Evolutionary conservation across 2,113 vertebrate genomes (phyloP).

Genomic region (Penelope pileata): DNA sequence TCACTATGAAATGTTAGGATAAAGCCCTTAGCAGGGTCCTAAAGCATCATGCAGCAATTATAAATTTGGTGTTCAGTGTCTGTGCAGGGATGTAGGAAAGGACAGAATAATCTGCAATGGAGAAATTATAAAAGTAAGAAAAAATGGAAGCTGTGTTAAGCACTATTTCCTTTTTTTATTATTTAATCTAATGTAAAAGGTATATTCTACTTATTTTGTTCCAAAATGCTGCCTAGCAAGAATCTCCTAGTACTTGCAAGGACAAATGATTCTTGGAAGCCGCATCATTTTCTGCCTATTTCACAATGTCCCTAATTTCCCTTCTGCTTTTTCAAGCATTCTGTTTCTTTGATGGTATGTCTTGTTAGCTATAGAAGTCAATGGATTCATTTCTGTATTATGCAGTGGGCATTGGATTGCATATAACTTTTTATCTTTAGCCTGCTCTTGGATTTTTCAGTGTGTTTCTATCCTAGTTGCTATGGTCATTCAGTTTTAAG

Average conservation of each 20-base stretch:
- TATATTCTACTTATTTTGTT: neutral
- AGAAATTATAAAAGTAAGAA: neutral
- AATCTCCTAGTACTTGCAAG: neutral
- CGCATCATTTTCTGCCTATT: neutral
- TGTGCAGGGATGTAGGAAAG: neutral
- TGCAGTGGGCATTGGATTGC: neutral
- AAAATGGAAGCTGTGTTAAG: neutral
- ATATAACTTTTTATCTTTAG: neutral
- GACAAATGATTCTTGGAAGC: neutral
- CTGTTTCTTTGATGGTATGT: neutral
- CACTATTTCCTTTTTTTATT: too few relatives aligned
- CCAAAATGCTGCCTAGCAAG: neutral
- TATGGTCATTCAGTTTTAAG: rapidly evolving
- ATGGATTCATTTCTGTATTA: neutral
- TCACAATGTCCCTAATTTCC: neutral
- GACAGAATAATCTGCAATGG: neutral
- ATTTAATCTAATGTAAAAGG: neutral
- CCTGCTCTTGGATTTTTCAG: neutral
- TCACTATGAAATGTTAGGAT: neutral
- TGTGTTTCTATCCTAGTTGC: neutral
- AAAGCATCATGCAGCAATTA: neutral
- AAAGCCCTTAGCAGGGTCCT: neutral
- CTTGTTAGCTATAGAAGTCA: neutral
- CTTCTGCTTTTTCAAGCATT: neutral
- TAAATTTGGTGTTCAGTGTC: neutral